Evolutionary conservation across 2,888 invertebrate species (phyloP).

Genomic region (Lissonota sp.): DNA sequence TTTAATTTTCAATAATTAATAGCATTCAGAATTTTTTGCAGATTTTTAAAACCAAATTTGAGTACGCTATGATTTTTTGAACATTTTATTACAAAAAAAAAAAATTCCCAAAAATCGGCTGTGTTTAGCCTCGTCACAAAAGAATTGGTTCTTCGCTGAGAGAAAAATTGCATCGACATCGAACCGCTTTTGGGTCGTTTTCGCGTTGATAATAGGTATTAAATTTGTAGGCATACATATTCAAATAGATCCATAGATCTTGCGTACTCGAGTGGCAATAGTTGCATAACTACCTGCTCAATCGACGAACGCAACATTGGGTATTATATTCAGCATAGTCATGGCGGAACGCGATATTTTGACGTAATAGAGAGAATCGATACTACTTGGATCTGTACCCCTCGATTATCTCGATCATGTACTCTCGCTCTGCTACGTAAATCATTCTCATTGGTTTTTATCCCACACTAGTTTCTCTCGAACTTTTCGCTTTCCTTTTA

Average conservation of each 20-base stretch:
- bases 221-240: background rate
- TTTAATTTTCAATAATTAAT: too few relatives aligned
- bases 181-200: too few relatives aligned
- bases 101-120: too few relatives aligned
- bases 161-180: too few relatives aligned
- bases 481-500: background rate
- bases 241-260: slow-evolving; percentile 50
- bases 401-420: slow-evolving; percentile 47
- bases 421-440: slow-evolving; percentile 11
- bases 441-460: slow-evolving; percentile 30
- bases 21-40: too few relatives aligned
- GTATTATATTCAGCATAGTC: slow-evolving; percentile 35
- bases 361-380: slow-evolving; percentile 49
- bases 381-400: slow-evolving; percentile 31
- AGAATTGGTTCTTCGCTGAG: too few relatives aligned
- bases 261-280: slow-evolving; percentile 43
- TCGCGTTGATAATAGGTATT: too few relatives aligned
- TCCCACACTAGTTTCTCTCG: background rate
- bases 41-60: too few relatives aligned
- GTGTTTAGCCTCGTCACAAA: too few relatives aligned
- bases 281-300: slow-evolving; percentile 59
- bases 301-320: slow-evolving; percentile 53
- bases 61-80: too few relatives aligned
- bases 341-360: slow-evolving; percentile 11
- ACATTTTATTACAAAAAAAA: too few relatives aligned